Base-by-base conservation (phyloP, 2,797 vertebrate species). In the Thalassophryne amazonica region DNA sequence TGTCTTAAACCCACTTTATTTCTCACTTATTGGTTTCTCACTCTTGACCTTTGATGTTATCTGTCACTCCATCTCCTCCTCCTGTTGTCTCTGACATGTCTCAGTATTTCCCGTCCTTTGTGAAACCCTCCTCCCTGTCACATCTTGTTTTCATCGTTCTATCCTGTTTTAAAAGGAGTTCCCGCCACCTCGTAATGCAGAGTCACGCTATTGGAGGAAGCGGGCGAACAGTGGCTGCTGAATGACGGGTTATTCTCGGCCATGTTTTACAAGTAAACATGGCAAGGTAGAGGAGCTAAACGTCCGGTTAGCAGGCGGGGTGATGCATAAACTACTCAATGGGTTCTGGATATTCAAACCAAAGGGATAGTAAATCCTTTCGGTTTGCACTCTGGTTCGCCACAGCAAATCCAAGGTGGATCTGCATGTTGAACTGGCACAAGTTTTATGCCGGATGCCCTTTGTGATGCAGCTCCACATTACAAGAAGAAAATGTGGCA, bases 181-280 rank as follows among this genome's bases (percentile, higher is more conserved):
- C 54, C 74, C 59, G 80, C 74, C 29, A 39, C 61, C 60, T 45
- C 4, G 29, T 37, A 7, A 25, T 10, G 43, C 37, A 13, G 53
- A 82, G 76, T 88, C 86, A 88, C 84, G 86, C 86, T 61, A 88
- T 85, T 88, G 83, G 81, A 85, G 86, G 86, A 88, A 88, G 63
- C 48, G 73, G 58, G 48, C 47, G 76, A 85, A 88, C 69, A 54
- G 81, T 45, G 57, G 56, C 50, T 63, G 81, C 55, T 82, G 84
- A 88, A 75, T 85, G 86, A 88, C 80, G 74, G 81, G 80, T 80
- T 88, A 88, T 88, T 88, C 78, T 86, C 73, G 78, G 73, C 55
- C 0, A 1, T 47, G n/a, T 10, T 19, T 37, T 38, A 57, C 73
- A 73, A 81, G 73, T 84, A 85, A 88, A 88, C 84, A 88, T 12